Percentiles rank a stretch among this genome's conserved stretches.
phyloP scores from a whole-genome alignment of 2,888 invertebrate species.

The Buathra laborator region DNA sequence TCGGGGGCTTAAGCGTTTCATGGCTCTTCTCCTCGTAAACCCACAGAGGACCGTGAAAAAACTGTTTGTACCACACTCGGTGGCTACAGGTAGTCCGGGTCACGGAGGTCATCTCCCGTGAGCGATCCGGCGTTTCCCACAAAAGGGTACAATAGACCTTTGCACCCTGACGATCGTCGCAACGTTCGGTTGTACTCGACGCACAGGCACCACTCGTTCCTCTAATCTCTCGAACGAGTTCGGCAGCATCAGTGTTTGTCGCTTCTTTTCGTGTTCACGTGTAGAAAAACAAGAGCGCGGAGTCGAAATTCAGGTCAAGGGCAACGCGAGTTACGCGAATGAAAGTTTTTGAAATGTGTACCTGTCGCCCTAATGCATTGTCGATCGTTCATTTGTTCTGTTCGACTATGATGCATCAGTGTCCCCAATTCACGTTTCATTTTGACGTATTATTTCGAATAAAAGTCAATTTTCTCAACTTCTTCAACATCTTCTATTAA shows the following conservation, averaged over 20 bases:
- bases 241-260: slow-evolving; percentile 41
- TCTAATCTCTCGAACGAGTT: slow-evolving; percentile 44
- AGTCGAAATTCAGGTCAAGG: slow-evolving; percentile 56
- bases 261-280: slow-evolving; percentile 44
- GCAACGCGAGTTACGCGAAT: slow-evolving; percentile 39
- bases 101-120: slow-evolving; percentile 71
- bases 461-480: not conserved
- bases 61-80: slow-evolving; percentile 73
- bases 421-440: not conserved
- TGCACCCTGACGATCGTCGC: slow-evolving; percentile 46
- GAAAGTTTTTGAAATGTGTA: slow-evolving; percentile 53
- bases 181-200: slow-evolving; percentile 13
- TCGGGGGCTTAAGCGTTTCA: slow-evolving; percentile 39
- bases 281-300: slow-evolving; percentile 51
- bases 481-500: no score
- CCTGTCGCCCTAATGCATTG: slow-evolving; percentile 68
- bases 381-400: slow-evolving; percentile 58
- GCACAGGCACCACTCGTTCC: slow-evolving; percentile 19
- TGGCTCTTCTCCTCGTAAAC: slow-evolving; percentile 17
- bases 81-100: slow-evolving; percentile 77
- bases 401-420: not conserved
- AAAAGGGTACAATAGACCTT: slow-evolving; percentile 48
- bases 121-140: slow-evolving; percentile 62
- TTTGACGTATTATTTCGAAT: not conserved
- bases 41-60: slow-evolving; percentile 60